Conservation (phyloP, 2,797 vertebrate species). For the Staurois parvus region DNA sequence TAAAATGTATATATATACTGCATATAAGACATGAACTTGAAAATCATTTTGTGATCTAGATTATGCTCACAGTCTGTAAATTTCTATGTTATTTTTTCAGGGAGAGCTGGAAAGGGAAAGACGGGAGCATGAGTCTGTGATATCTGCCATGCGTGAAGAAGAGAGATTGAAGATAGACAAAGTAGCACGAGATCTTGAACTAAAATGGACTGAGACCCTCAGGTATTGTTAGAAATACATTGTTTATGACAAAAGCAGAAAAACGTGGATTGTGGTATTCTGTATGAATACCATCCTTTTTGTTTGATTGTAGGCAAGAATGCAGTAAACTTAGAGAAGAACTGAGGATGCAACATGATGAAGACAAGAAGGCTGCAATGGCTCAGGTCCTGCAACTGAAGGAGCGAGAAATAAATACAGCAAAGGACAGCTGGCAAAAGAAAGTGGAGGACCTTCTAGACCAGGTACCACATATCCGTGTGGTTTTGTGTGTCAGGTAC, state of each 20-base stretch:
- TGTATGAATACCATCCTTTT: not conserved
- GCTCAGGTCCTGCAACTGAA: constrained; percentile 89
- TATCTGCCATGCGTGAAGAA: constrained; percentile 90
- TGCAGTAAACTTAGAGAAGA: constrained; percentile 96
- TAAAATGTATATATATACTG: too few species aligned
- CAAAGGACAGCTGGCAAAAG: constrained; percentile 94
- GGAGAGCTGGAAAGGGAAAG: constrained; percentile 90
- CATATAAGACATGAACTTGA: too few species aligned
- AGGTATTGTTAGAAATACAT: constrained; percentile 75
- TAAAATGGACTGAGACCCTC: constrained; percentile 97
- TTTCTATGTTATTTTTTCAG: constrained; percentile 69
- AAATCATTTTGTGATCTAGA: too few species aligned
- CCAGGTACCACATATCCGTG: constrained; percentile 83
- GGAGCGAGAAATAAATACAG: constrained; percentile 88
- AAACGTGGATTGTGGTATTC: not conserved
- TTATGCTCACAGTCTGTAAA: not conserved
- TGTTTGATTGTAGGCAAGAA: constrained; percentile 84
- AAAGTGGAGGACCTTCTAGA: constrained; percentile 97
- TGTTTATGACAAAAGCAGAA: not conserved
- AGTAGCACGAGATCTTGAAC: constrained; percentile 94
- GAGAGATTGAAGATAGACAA: constrained; percentile 93
- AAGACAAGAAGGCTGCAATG: constrained; percentile 89
- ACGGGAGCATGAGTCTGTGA: constrained; percentile 87
- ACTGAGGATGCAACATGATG: constrained; percentile 89
- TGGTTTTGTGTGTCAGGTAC: not conserved